These are phyloP conservation scores for Macrosoma leucophasiata DNA, from an alignment of 2,888 invertebrate species.

Conservation along the genomic window DNA sequence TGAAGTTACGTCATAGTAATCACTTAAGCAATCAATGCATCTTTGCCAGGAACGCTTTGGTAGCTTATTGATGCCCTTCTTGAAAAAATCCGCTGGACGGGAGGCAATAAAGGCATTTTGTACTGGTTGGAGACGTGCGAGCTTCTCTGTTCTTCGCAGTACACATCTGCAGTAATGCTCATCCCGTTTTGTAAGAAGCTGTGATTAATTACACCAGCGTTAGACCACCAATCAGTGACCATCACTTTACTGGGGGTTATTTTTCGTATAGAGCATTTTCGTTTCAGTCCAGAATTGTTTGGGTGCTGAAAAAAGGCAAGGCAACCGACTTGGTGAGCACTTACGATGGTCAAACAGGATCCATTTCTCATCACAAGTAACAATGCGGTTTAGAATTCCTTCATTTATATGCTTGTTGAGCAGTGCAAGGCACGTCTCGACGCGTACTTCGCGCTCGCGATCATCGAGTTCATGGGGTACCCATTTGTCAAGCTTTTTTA, in stretches of 20 bases:
- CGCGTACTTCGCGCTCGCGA: conserved; percentile 1
- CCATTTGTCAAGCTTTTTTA: conserved; percentile 5
- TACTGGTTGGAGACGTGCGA: too few species aligned
- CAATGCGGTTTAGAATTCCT: conserved; percentile 10
- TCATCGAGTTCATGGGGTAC: conserved; percentile 1
- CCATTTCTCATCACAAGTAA: conserved; percentile 11
- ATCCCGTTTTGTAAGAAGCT: conserved; percentile 26
- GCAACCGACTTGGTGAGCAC: conserved; percentile 9
- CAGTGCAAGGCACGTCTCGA: conserved; percentile 5
- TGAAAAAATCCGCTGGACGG: too few species aligned
- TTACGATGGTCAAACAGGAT: conserved; percentile 14
- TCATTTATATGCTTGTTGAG: conserved; percentile 7
- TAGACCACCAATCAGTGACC: conserved; percentile 23
- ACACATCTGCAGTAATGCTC: too few species aligned
- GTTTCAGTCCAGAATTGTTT: too few species aligned
- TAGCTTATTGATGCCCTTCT: too few species aligned
- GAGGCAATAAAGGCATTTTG: too few species aligned
- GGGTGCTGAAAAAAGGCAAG: too few species aligned
- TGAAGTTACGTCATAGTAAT: too few species aligned
- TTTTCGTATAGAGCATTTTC: conserved; percentile 18
- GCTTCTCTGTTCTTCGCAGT: too few species aligned
- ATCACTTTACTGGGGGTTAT: conserved; percentile 20
- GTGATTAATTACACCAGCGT: conserved; percentile 25
- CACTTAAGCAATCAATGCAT: too few species aligned
- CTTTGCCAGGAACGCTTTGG: too few species aligned